phyloP scores from a whole-genome alignment of 2,797 vertebrate genomes.

The Erpetoichthys calabaricus region DNA sequence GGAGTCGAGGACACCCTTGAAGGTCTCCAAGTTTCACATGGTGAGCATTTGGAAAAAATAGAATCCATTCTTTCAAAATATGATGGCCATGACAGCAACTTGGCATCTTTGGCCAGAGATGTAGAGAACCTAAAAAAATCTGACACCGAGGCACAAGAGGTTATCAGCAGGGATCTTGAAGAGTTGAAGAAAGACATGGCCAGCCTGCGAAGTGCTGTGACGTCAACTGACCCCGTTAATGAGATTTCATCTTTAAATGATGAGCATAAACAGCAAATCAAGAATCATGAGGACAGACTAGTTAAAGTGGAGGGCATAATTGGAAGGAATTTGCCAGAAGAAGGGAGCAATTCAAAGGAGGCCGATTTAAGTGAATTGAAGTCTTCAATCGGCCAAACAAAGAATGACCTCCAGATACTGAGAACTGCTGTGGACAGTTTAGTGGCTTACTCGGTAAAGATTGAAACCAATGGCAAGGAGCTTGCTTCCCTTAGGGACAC shows the following conservation, averaged over 20 bases:
- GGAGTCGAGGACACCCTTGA: slow-evolving; percentile 48
- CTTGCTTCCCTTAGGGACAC: slow-evolving; percentile 50
- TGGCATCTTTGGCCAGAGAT: slow-evolving; percentile 33
- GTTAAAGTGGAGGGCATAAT: slow-evolving; percentile 15
- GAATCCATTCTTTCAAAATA: slow-evolving; percentile 47
- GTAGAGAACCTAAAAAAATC: slow-evolving; percentile 21
- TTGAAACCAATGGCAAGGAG: slow-evolving; percentile 59
- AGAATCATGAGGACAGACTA: slow-evolving; percentile 25
- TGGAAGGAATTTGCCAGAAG: not conserved
- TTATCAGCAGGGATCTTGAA: slow-evolving; percentile 38
- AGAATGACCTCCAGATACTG: slow-evolving; percentile 60
- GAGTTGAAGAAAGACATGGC: slow-evolving; percentile 42
- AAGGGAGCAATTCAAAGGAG: slow-evolving; percentile 16
- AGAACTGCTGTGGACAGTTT: slow-evolving; percentile 51
- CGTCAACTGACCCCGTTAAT: slow-evolving; percentile 30
- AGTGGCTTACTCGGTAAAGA: slow-evolving; percentile 58
- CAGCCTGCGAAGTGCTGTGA: slow-evolving; percentile 42
- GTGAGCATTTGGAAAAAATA: slow-evolving; percentile 39
- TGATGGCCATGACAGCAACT: slow-evolving; percentile 39
- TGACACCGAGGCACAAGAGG: slow-evolving; percentile 29
- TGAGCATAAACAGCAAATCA: slow-evolving; percentile 20
- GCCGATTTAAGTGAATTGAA: slow-evolving; percentile 39
- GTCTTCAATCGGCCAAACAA: slow-evolving; percentile 43
- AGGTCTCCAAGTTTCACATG: slow-evolving; percentile 19
- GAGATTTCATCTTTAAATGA: slow-evolving; percentile 33